phyloP scores from a whole-genome alignment of 2,888 invertebrate genomes.

The Eupithecia centaureata region DNA sequence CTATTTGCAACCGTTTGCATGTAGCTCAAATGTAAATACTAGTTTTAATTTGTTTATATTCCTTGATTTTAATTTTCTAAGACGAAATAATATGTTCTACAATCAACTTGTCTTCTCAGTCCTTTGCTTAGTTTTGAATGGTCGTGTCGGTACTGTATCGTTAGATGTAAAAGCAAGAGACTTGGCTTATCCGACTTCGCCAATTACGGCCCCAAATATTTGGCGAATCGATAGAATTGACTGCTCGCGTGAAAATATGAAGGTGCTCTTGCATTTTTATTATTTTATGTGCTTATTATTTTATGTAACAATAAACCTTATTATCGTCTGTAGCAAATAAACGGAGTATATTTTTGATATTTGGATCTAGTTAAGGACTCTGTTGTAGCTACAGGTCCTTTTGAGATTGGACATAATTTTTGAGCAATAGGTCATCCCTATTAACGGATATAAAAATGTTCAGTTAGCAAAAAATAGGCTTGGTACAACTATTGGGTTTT shows the following conservation, averaged over 20 bases:
- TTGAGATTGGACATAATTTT: too few species aligned
- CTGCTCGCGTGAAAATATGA: slow-evolving; percentile 30
- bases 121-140: neutral
- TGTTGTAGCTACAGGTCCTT: neutral
- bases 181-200: slow-evolving; percentile 28
- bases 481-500: too few species aligned
- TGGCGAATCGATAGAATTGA: slow-evolving; percentile 38
- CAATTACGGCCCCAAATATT: slow-evolving; percentile 41
- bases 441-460: too few species aligned
- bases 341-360: too few species aligned
- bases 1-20: too few species aligned
- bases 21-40: too few species aligned
- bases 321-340: neutral
- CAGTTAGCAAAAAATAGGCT: too few species aligned
- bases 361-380: too few species aligned
- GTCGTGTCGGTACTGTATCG: slow-evolving; percentile 7
- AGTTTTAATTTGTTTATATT: too few species aligned
- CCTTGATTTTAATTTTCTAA: too few species aligned
- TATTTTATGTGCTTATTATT: neutral
- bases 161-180: slow-evolving; percentile 1
- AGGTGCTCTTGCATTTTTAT: slow-evolving; percentile 20
- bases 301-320: neutral
- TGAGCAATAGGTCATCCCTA: too few species aligned
- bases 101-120: neutral
- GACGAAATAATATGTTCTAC: too few species aligned